Conservation (phyloP, 2,888 invertebrate species). For the Agrotis ipsilon region DNA sequence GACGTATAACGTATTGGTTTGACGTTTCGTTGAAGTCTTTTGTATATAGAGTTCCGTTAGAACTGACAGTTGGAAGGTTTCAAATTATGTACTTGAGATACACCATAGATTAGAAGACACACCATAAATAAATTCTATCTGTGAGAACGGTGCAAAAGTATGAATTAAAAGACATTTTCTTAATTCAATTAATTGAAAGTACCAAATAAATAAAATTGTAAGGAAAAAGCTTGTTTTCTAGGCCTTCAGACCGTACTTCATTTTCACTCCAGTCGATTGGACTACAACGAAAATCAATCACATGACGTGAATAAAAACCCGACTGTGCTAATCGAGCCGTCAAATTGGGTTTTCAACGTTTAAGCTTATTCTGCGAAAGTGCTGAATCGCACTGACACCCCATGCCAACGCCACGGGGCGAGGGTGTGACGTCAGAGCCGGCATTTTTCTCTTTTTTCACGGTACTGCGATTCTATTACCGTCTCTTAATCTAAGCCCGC, state of each 20-base stretch:
- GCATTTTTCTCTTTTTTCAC: slow-evolving; percentile 83
- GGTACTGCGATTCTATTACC: slow-evolving; percentile 83
- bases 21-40: slow-evolving; percentile 11
- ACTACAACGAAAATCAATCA: slow-evolving; percentile 73
- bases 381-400: slow-evolving; percentile 86
- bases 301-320: slow-evolving; percentile 68
- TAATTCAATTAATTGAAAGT: no score
- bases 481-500: slow-evolving; percentile 74
- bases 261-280: slow-evolving; percentile 23
- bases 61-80: background rate
- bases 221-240: no score
- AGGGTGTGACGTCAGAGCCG: slow-evolving; percentile 77
- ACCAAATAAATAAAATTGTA: no score
- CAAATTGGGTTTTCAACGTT: slow-evolving; percentile 89
- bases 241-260: background rate
- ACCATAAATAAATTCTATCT: no score
- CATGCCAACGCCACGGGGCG: slow-evolving; percentile 66
- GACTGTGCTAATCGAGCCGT: slow-evolving; percentile 86
- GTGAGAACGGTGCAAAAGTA: no score
- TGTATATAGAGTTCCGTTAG: background rate
- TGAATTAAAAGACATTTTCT: no score
- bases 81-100: background rate
- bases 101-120: no score
- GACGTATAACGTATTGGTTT: slow-evolving; percentile 2
- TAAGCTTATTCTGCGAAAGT: slow-evolving; percentile 86